Percentiles rank a stretch among this genome's conserved stretches.
Evolutionary conservation across 2,113 vertebrate species (phyloP).

Genomic region (Lanius ludovicianus): DNA sequence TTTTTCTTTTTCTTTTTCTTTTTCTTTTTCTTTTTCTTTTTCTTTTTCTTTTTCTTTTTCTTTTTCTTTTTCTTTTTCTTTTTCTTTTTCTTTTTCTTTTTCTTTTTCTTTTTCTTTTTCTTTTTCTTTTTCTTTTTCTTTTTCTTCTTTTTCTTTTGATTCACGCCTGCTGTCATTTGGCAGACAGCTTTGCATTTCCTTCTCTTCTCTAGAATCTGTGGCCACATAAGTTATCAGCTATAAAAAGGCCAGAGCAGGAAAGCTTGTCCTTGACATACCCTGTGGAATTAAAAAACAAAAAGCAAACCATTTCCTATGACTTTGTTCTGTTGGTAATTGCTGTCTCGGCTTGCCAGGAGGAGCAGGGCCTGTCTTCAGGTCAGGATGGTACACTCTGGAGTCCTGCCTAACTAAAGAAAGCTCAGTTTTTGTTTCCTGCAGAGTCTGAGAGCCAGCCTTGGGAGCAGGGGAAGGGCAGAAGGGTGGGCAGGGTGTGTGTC

Average conservation of each 20-base stretch:
- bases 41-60: too few species aligned
- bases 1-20: background rate
- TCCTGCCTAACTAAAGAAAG: background rate
- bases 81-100: too few species aligned
- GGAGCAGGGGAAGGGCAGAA: background rate
- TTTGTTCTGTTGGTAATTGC: conserved; percentile 42
- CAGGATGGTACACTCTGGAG: background rate
- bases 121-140: background rate
- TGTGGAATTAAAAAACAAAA: background rate
- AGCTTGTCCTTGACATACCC: conserved; percentile 51
- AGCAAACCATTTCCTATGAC: conserved; percentile 17
- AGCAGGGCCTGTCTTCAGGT: background rate
- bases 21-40: rapidly evolving
- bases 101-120: too few species aligned
- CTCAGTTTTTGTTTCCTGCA: background rate
- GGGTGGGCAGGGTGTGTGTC: background rate
- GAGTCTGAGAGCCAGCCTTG: background rate
- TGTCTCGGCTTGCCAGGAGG: background rate
- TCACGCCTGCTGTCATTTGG: background rate
- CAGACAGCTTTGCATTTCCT: conserved; percentile 1
- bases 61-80: too few species aligned
- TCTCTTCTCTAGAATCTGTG: background rate
- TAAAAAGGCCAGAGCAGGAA: conserved; percentile 37
- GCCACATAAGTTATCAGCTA: background rate
- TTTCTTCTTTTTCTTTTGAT: background rate